These are phyloP conservation scores for Acanthornis magna DNA, from an alignment of 2,797 vertebrate species.

Conservation along the genomic window DNA sequence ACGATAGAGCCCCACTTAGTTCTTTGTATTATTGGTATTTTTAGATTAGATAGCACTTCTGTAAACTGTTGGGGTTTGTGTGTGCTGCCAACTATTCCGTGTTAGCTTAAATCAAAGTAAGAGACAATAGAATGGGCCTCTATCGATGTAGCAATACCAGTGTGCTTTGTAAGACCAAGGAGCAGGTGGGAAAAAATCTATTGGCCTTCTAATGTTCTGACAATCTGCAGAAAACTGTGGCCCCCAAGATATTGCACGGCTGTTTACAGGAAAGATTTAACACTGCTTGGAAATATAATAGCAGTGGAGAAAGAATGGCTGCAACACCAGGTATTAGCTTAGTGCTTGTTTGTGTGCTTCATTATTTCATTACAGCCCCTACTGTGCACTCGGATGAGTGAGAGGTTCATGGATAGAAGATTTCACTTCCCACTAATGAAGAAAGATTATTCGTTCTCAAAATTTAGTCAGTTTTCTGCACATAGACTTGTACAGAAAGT, in stretches of 20 bases:
- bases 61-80: background rate
- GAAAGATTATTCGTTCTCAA: background rate
- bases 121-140: background rate
- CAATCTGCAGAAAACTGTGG: background rate
- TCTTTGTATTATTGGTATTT: background rate
- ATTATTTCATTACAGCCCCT: conserved; percentile 1
- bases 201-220: background rate
- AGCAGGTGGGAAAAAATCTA: background rate
- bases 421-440: background rate
- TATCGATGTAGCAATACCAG: background rate
- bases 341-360: background rate
- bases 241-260: background rate
- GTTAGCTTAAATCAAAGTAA: background rate
- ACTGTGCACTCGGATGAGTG: background rate
- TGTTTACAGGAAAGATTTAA: background rate
- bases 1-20: background rate
- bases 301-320: background rate
- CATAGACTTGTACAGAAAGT: background rate
- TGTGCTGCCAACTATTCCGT: background rate
- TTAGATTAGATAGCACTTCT: background rate
- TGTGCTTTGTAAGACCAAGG: background rate
- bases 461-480: background rate
- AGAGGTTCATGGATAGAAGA: background rate
- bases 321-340: background rate
- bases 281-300: background rate